phyloP scores from a whole-genome alignment of 2,888 invertebrate genomes.

The Mythimna vitellina region DNA sequence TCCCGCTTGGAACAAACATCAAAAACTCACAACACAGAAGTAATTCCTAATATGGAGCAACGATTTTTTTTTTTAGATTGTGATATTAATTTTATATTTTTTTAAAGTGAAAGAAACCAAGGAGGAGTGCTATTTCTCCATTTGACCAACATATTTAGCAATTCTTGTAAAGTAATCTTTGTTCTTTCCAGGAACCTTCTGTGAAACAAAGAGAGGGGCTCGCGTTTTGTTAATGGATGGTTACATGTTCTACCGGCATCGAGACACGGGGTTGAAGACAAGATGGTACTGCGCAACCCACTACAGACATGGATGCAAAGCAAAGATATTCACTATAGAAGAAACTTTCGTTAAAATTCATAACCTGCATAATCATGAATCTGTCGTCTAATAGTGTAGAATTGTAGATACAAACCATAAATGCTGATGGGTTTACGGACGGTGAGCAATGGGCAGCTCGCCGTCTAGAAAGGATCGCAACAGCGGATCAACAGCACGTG shows the following conservation, averaged over 20 bases:
- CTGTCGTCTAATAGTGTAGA: not conserved
- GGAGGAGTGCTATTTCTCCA: not conserved
- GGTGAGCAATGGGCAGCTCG: too few species aligned
- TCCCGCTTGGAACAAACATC: too few species aligned
- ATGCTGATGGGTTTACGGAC: too few species aligned
- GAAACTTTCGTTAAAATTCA: not conserved
- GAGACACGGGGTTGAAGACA: constrained; percentile 18
- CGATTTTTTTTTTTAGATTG: too few species aligned
- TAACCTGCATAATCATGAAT: constrained; percentile 23
- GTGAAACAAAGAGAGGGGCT: constrained; percentile 29
- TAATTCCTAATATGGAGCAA: too few species aligned
- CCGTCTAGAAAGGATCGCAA: too few species aligned
- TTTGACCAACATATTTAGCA: too few species aligned
- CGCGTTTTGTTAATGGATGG: constrained; percentile 20
- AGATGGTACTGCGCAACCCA: constrained; percentile 37
- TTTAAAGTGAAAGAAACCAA: too few species aligned
- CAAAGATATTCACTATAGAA: constrained; percentile 23
- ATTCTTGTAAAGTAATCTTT: not conserved
- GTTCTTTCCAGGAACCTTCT: constrained; percentile 16
- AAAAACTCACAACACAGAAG: too few species aligned
- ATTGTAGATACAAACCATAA: too few species aligned
- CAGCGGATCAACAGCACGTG: too few species aligned
- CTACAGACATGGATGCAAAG: constrained; percentile 25
- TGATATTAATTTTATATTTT: too few species aligned
- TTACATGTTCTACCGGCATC: constrained; percentile 32